phyloP scores from a whole-genome alignment of 2,113 vertebrate genomes.

The Megaceryle torquata region DNA sequence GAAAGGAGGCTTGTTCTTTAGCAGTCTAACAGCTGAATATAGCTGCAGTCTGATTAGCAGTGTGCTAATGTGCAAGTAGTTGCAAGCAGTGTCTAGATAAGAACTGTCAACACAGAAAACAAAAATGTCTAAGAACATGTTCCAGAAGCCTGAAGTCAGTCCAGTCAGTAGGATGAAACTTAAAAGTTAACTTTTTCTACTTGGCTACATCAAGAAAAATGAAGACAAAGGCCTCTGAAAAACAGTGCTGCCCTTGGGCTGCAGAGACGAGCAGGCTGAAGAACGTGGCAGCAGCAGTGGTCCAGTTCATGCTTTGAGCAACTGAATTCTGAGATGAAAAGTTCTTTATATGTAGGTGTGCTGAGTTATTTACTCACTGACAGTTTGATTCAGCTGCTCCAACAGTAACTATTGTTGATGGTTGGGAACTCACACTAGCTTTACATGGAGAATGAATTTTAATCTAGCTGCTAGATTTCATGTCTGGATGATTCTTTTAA shows the following conservation, averaged over 20 bases:
- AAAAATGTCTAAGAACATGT: neutral
- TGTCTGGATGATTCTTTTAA: neutral
- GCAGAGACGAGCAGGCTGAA: no score
- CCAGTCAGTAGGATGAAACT: neutral
- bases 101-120: neutral
- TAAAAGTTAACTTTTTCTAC: neutral
- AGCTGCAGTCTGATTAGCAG: neutral
- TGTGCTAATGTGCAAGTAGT: neutral
- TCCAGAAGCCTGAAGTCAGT: neutral
- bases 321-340: neutral
- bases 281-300: neutral
- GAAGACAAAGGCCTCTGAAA: neutral
- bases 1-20: neutral
- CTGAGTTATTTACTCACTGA: neutral
- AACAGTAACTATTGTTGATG: rapidly evolving
- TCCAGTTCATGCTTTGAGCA: neutral
- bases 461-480: neutral
- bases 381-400: neutral
- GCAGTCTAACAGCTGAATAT: neutral
- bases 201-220: neutral
- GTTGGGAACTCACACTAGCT: neutral
- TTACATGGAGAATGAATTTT: neutral
- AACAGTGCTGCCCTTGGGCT: neutral
- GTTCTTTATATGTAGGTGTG: neutral
- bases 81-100: neutral